A percentile compares a stretch with the other conserved stretches of the same genome.
These are phyloP conservation scores for Acipenser ruthenus DNA, from an alignment of 2,797 vertebrate genomes.

Conservation along the genomic window DNA sequence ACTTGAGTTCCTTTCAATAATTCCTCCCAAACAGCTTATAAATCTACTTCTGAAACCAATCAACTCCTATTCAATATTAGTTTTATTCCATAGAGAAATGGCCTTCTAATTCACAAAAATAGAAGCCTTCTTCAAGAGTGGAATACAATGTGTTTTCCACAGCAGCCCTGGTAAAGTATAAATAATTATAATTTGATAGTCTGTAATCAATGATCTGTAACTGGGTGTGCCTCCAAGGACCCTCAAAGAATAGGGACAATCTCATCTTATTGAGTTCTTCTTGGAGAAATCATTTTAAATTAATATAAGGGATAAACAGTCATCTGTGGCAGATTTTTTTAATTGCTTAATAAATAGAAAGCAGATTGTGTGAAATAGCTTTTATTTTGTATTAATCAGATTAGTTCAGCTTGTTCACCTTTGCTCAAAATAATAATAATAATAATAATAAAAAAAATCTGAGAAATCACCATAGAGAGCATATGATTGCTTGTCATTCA, in stretches of 20 bases:
- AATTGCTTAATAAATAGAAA: no score
- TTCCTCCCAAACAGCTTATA: no score
- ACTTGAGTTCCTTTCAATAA: no score
- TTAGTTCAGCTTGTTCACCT: no score
- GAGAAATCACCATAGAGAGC: no score
- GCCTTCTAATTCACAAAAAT: slow-evolving; percentile 48
- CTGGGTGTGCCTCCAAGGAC: slow-evolving; percentile 2
- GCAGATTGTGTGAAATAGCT: no score
- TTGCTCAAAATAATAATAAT: no score
- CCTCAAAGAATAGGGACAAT: slow-evolving; percentile 2
- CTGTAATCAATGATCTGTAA: slow-evolving; percentile 8
- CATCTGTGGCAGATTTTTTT: no score
- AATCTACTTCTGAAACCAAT: slow-evolving; percentile 40
- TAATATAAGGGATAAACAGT: no score
- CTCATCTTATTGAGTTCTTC: background rate
- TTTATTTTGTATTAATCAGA: no score
- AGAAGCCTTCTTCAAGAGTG: slow-evolving; percentile 39
- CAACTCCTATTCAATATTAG: slow-evolving; percentile 36
- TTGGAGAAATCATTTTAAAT: background rate
- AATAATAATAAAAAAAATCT: no score
- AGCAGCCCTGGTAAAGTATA: slow-evolving; percentile 43
- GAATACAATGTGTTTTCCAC: slow-evolving; percentile 47
- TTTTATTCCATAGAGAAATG: slow-evolving; percentile 53
- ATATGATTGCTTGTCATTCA: no score
- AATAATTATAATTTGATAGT: slow-evolving; percentile 36